Base-by-base conservation (phyloP, 2,113 vertebrate species). In the Passerina amoena region DNA sequence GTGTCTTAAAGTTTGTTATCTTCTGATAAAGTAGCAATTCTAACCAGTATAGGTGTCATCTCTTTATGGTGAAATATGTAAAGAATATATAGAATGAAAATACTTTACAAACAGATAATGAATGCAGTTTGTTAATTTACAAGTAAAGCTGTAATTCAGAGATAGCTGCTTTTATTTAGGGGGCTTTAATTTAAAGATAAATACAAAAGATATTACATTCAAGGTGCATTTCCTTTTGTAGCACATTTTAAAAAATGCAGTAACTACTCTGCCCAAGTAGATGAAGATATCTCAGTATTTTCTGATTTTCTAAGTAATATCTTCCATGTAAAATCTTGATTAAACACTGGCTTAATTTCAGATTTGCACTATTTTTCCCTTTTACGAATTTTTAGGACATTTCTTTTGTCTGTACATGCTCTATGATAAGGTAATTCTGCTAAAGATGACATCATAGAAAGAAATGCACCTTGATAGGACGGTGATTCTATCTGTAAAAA, bases 181-280 rank as follows among this genome's bases (percentile, higher is more conserved):
- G 35, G 10, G 4, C 6, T 59, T 88, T 92, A 71, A 90, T 88
- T 82, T 60, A 68, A 86, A 53, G 25, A 70, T 30, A 57, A 97
- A 70, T 84, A 35, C 40, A 80, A 71, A 72, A 61, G 8, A 66
- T 47, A 40, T 25, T 93, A 14, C 56, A 38, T 65, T 90, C 60
- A 91, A 97, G 90, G 95, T 97, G 91, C 94, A 94, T 86, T 97
- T 91, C 91, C 92, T 92, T 81, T 75, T 53, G 69, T n/a, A 78
- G 40, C 50, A 38, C 9, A 69, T 70, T 65, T 82, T 7, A 12
- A 51, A 45, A 64, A 15, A 5, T 69, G 8, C 28, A 81, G 7
- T 44, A 94, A 51, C 30, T 83, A 28, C 65, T 47, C 73, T 92
- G 56, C 20, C n/a, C 37, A 54, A 78, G 44, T 11, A 53, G 37